Evolutionary conservation across 2,888 invertebrate species (phyloP).

Genomic region (Galerucella nymphaeae): DNA sequence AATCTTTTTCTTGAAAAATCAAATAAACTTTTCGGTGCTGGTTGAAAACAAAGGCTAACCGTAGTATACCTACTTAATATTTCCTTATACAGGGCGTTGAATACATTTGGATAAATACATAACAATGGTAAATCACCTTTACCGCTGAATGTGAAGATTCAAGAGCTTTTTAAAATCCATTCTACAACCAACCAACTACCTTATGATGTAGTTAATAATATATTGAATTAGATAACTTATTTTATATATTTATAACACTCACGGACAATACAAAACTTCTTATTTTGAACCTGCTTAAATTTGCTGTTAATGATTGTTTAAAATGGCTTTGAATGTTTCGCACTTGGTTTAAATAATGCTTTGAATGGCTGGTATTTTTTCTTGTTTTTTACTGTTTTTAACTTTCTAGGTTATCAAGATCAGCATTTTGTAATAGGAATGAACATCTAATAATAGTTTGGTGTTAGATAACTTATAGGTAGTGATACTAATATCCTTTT

Average conservation of each 20-base stretch:
- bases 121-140: too few species aligned
- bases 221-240: too few species aligned
- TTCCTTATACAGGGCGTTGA: too few species aligned
- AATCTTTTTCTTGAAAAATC: conserved; percentile 10
- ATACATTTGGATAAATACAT: too few species aligned
- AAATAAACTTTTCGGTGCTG: conserved; percentile 19
- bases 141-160: too few species aligned
- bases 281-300: neutral
- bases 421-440: conserved; percentile 38
- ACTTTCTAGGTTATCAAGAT: conserved; percentile 36
- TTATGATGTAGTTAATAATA: too few species aligned
- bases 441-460: conserved; percentile 37
- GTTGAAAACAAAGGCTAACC: neutral
- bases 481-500: conserved; percentile 35
- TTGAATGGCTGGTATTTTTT: conserved; percentile 11
- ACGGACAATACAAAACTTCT: neutral
- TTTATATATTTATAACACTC: neutral
- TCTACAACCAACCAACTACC: too few species aligned
- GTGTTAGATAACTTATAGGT: conserved; percentile 40
- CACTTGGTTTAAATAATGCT: conserved; percentile 12
- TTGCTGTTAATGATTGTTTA: neutral
- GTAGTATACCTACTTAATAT: too few species aligned
- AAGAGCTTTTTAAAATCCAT: too few species aligned
- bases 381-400: conserved; percentile 31
- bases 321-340: conserved; percentile 5